These are phyloP conservation scores for Porites rus DNA, from an alignment of 92 coral and sea anemone genomes.

Conservation along the genomic window DNA sequence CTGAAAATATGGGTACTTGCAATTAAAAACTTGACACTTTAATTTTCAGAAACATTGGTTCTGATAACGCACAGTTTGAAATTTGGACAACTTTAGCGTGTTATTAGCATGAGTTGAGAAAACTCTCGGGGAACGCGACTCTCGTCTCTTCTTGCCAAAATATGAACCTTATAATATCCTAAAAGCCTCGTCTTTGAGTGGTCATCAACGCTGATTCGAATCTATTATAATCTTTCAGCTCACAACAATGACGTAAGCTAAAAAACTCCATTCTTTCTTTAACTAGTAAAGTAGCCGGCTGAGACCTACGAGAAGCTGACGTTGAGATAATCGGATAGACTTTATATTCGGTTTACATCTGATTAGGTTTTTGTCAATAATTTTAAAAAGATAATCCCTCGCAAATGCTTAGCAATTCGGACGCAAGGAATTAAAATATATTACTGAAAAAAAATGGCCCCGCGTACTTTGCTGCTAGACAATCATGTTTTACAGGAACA, in stretches of 20 bases:
- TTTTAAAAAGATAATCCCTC: neutral
- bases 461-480: neutral
- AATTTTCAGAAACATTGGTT: too few species aligned
- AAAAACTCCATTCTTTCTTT: neutral
- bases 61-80: too few species aligned
- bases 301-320: neutral
- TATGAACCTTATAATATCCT: too few species aligned
- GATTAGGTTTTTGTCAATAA: neutral
- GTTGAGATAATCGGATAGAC: slow-evolving; percentile 36
- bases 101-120: too few species aligned
- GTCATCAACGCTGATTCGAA: too few species aligned
- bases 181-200: too few species aligned
- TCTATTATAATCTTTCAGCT: neutral
- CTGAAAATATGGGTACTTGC: too few species aligned
- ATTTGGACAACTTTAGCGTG: too few species aligned
- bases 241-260: neutral
- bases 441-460: neutral
- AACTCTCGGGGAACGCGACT: too few species aligned
- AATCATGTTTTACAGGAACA: neutral
- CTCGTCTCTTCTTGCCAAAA: too few species aligned
- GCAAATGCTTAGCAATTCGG: slow-evolving; percentile 5
- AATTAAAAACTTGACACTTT: too few species aligned
- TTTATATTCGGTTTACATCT: slow-evolving; percentile 5
- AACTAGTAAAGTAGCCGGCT: neutral
- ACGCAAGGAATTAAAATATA: slow-evolving; percentile 14